Base-by-base conservation (phyloP, 1,140 invertebrate genomes). In the Globodera rostochiensis region DNA sequence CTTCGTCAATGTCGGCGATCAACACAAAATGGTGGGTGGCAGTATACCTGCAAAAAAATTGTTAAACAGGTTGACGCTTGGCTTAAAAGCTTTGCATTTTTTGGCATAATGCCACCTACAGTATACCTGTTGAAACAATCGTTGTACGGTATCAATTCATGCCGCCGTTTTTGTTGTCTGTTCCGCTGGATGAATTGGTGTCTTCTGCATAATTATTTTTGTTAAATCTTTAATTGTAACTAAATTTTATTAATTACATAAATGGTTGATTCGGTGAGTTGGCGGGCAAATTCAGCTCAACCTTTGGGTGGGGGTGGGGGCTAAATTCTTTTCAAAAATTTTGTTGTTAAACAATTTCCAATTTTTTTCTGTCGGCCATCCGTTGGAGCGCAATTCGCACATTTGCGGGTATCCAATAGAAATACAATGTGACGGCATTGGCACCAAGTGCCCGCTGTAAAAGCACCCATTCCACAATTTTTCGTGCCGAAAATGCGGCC, bases 91-190 rank as follows among this genome's bases (percentile, higher is more conserved):
- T 36, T 36, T 3, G 36, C 1, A 36, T 36, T 36, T 36, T 36
- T 36, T 36, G 36, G 36, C 36, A 36, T 36, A 36, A 36, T 36
- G 36, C 36, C 36, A 36, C 36, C 36, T 36, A 36, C 36, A 36
- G 36, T 9, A 53, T 53, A 96, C 91, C 95, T 94, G 91, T 98
- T 97, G 6, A 98, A 92, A 88, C 96, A 98, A 89, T 98, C 96
- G 90, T 98, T 98, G 91, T 97, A 97, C 0, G 96, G 95, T 84
- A 98, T 96, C 60, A 98, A 92, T 90, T 98, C 96, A 90, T 97
- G 96, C 88, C 97, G 95, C 13, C 96, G 91, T 89, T 97, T 97
- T 90, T 96, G 87, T 94, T 96, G 94, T 13, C 93, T 87, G 84
- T 93, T 91, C 83, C 91, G 90, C 70, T 88, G 86, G 15, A 91